Evolutionary conservation across 2,797 vertebrate species (phyloP).

Genomic region (Hozukius guyotensis): DNA sequence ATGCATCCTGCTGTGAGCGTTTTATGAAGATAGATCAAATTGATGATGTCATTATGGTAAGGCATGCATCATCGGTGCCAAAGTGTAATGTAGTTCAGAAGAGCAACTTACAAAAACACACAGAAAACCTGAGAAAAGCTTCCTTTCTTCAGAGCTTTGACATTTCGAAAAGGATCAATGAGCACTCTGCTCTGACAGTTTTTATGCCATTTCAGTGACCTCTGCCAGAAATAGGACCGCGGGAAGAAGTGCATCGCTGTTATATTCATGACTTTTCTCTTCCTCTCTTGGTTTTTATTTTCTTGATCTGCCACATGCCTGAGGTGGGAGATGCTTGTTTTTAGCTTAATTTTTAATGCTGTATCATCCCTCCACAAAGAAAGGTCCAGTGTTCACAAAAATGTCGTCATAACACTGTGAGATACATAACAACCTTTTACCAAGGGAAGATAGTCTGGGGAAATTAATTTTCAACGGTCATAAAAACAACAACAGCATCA

Average conservation of each 20-base stretch:
- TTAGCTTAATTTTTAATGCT: slow-evolving; percentile 19
- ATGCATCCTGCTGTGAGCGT: slow-evolving; percentile 6
- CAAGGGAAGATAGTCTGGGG: slow-evolving; percentile 50
- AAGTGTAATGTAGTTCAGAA: background rate
- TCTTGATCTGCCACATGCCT: slow-evolving; percentile 62
- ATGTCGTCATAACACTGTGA: slow-evolving; percentile 50
- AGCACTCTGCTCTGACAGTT: slow-evolving; percentile 26
- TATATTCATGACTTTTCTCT: slow-evolving; percentile 12
- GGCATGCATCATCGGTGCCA: background rate
- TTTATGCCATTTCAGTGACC: slow-evolving; percentile 32
- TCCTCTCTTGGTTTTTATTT: slow-evolving; percentile 19
- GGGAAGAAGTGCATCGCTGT: background rate
- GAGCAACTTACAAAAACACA: background rate
- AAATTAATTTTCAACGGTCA: slow-evolving; percentile 54
- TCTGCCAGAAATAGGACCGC: background rate
- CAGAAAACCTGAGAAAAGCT: background rate
- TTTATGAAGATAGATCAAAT: slow-evolving; percentile 17
- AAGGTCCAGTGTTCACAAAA: slow-evolving; percentile 19
- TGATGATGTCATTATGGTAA: slow-evolving; percentile 4
- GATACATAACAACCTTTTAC: slow-evolving; percentile 63
- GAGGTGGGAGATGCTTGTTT: slow-evolving; percentile 46
- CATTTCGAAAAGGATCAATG: slow-evolving; percentile 46
- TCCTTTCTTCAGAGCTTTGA: slow-evolving; percentile 4
- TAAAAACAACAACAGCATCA: slow-evolving; percentile 43
- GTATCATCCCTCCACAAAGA: background rate